Conservation (phyloP, 1,140 invertebrate genomes). For the Anoplolepis gracilipes region DNA sequence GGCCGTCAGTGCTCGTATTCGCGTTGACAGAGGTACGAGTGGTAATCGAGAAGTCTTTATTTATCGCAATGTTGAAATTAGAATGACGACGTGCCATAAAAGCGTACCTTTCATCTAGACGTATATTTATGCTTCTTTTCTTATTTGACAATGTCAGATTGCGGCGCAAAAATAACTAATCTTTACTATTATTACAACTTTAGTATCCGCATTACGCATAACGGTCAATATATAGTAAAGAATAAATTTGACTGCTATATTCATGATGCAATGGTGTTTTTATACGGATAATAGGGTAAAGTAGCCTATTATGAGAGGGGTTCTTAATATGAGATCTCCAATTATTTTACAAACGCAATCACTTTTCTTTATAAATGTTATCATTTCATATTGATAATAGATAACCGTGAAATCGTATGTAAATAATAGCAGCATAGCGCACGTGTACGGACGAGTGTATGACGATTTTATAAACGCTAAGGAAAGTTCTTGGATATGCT, state of each 20-base stretch:
- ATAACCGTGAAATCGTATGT: too few relatives aligned
- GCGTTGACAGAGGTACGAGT: constrained; percentile 55
- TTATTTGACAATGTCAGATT: neutral
- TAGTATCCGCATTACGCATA: neutral
- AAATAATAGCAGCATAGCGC: too few relatives aligned
- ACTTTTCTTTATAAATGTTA: too few relatives aligned
- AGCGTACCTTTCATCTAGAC: constrained; percentile 37
- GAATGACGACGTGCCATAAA: constrained; percentile 41
- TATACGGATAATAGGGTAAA: neutral
- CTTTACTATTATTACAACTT: neutral
- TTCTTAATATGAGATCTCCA: too few relatives aligned
- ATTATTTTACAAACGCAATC: too few relatives aligned
- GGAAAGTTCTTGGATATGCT: too few relatives aligned
- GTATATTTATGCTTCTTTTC: neutral
- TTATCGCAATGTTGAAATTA: constrained; percentile 60
- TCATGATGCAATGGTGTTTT: neutral
- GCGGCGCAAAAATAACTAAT: neutral
- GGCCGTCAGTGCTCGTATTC: constrained; percentile 25
- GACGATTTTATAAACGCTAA: too few relatives aligned
- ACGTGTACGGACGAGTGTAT: too few relatives aligned
- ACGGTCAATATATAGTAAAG: neutral
- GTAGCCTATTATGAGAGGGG: too few relatives aligned
- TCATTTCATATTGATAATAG: too few relatives aligned
- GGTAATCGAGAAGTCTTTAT: constrained; percentile 68
- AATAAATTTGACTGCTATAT: neutral